These are phyloP conservation scores for Pissodes strobi DNA, from an alignment of 1,140 invertebrate genomes.

Conservation along the genomic window DNA sequence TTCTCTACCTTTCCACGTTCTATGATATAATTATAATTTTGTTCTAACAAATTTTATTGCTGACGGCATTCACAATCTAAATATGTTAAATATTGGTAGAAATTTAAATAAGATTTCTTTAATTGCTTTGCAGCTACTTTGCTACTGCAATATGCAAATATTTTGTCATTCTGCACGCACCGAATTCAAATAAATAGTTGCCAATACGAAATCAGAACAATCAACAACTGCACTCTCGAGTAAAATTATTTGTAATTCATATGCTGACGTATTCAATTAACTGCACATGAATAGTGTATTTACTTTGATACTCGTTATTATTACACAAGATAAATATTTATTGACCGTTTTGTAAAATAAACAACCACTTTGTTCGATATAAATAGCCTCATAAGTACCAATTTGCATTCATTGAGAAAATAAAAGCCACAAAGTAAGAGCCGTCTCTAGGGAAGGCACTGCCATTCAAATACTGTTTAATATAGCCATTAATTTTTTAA, in stretches of 20 bases:
- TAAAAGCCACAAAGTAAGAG: slow-evolving; percentile 23
- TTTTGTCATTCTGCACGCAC: too few relatives aligned
- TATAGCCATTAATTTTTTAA: slow-evolving; percentile 28
- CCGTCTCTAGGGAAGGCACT: slow-evolving; percentile 15
- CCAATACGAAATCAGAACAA: background rate
- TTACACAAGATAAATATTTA: slow-evolving; percentile 24
- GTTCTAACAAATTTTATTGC: too few relatives aligned
- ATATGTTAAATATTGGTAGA: too few relatives aligned
- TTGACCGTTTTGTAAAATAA: slow-evolving; percentile 17
- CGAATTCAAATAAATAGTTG: too few relatives aligned
- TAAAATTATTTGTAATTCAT: slow-evolving; percentile 4
- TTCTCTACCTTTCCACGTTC: too few relatives aligned
- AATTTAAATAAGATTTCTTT: too few relatives aligned
- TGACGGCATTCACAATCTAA: too few relatives aligned
- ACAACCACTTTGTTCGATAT: slow-evolving; percentile 29
- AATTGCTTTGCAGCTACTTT: too few relatives aligned
- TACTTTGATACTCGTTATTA: slow-evolving; percentile 19
- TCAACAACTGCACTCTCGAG: background rate
- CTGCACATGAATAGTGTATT: slow-evolving; percentile 12
- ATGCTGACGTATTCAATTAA: slow-evolving; percentile 27
- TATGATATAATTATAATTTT: too few relatives aligned
- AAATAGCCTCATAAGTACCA: slow-evolving; percentile 21
- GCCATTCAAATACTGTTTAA: slow-evolving; percentile 27
- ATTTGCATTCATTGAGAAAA: slow-evolving; percentile 27
- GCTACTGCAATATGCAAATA: too few relatives aligned